A percentile compares a stretch with the other conserved stretches of the same genome.
Evolutionary conservation across 2,113 vertebrate species (phyloP).

Genomic region (Mus spicilegus): DNA sequence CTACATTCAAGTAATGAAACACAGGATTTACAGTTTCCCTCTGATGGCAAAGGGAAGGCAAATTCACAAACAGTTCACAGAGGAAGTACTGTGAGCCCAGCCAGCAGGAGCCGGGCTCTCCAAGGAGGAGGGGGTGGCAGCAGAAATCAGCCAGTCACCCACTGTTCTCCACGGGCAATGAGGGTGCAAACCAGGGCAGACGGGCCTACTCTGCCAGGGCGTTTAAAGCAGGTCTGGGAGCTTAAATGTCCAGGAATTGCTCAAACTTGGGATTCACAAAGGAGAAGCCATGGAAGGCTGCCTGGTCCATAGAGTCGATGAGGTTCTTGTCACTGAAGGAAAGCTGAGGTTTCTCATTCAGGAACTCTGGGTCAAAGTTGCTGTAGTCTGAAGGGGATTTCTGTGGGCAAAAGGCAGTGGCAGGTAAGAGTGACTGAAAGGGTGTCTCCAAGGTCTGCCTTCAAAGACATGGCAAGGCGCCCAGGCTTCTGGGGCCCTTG

Average conservation of each 20-base stretch:
- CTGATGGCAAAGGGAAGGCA: slow-evolving; percentile 78
- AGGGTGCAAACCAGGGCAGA: not conserved
- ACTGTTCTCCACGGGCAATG: not conserved
- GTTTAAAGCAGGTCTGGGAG: not conserved
- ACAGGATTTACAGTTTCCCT: slow-evolving; percentile 88
- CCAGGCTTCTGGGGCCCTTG: not conserved
- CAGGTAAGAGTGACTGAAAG: not conserved
- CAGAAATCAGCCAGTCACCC: slow-evolving; percentile 56
- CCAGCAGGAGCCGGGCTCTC: slow-evolving; percentile 73
- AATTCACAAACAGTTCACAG: slow-evolving; percentile 86
- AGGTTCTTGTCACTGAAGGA: slow-evolving; percentile 97
- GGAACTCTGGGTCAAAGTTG: slow-evolving; percentile 98
- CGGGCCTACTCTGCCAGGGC: not conserved
- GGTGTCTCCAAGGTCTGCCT: not conserved
- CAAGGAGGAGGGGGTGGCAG: slow-evolving; percentile 46
- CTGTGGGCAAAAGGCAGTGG: slow-evolving; percentile 83
- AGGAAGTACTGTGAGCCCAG: slow-evolving; percentile 79
- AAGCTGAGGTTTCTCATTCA: slow-evolving; percentile 95
- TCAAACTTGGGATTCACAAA: slow-evolving; percentile 96
- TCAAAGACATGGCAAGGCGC: not conserved
- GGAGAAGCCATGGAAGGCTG: slow-evolving; percentile 95
- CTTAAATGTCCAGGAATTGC: slow-evolving; percentile 91
- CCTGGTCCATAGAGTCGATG: slow-evolving; percentile 98
- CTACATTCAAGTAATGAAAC: slow-evolving; percentile 92
- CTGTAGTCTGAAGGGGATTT: slow-evolving; percentile 94